phyloP scores from a whole-genome alignment of 2,888 invertebrate species.

The Lomographa bimaculata region DNA sequence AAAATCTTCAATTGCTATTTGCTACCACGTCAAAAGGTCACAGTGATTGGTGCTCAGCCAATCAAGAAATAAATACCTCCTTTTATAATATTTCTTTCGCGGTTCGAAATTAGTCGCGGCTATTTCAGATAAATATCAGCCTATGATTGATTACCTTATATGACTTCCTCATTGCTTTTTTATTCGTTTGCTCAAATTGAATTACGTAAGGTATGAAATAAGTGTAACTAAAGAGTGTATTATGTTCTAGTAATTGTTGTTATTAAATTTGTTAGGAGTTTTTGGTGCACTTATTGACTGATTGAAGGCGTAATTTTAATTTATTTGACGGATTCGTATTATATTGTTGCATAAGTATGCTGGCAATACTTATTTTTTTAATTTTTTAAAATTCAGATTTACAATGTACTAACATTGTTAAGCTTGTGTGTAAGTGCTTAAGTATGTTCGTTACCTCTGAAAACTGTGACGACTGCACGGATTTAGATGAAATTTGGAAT shows the following conservation, averaged over 20 bases:
- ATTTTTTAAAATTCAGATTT: no score
- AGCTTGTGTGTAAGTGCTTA: no score
- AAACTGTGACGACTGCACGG: no score
- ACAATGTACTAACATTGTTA: no score
- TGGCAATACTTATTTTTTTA: no score
- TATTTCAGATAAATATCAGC: constrained; percentile 26
- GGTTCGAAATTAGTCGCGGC: constrained; percentile 28
- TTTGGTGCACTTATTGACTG: constrained; percentile 8
- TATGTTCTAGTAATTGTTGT: constrained; percentile 15
- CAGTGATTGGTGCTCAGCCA: constrained; percentile 3
- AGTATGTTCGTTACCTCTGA: no score
- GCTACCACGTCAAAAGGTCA: constrained; percentile 7
- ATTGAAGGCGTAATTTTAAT: no score
- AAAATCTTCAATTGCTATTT: no score
- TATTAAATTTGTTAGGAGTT: constrained; percentile 21
- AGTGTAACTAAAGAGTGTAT: no score
- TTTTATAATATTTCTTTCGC: constrained; percentile 10
- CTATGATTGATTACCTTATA: constrained; percentile 29
- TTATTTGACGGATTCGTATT: no score
- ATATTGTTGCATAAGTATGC: no score
- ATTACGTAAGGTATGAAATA: constrained; percentile 22
- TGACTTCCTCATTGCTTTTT: constrained; percentile 35
- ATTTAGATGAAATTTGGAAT: no score
- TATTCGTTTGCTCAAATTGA: constrained; percentile 28
- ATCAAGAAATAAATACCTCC: constrained; percentile 8